Percentiles rank a stretch among this genome's conserved stretches.
phyloP scores from a whole-genome alignment of 53 echinoderm and acorn worm species.

The Paracentrotus lividus region DNA sequence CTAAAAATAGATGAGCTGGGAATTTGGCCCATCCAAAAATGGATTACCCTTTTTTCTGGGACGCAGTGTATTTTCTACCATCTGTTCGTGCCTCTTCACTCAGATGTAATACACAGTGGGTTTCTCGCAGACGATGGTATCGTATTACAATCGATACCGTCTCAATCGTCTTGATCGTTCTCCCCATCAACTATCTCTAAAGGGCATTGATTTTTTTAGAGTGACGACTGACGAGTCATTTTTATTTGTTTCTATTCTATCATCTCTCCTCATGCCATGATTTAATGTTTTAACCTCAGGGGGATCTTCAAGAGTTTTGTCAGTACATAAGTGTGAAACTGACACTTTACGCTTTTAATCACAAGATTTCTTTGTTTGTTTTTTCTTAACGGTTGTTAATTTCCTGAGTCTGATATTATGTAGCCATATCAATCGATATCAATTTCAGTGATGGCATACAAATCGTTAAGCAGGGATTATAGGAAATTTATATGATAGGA shows the following conservation, averaged over 20 bases:
- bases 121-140: slow-evolving; percentile 18
- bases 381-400: too few species aligned
- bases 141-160: slow-evolving; percentile 38
- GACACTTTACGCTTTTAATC: too few species aligned
- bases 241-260: neutral
- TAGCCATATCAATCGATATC: neutral
- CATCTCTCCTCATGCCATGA: neutral
- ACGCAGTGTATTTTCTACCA: neutral
- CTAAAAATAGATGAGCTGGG: too few species aligned
- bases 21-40: too few species aligned
- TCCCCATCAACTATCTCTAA: slow-evolving; percentile 38
- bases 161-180: slow-evolving; percentile 35
- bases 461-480: neutral
- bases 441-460: neutral
- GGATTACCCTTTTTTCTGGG: too few species aligned
- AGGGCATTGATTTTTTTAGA: slow-evolving; percentile 18
- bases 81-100: neutral
- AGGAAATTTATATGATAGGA: too few species aligned
- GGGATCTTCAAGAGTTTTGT: neutral
- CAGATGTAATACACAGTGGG: neutral
- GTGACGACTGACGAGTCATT: neutral
- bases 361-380: too few species aligned
- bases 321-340: neutral
- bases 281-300: slow-evolving; percentile 12
- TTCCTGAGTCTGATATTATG: too few species aligned